A percentile compares a stretch with the other conserved stretches of the same genome.
These are phyloP conservation scores for Dasyurus viverrinus DNA, from an alignment of 2,113 vertebrate species.

Conservation along the genomic window DNA sequence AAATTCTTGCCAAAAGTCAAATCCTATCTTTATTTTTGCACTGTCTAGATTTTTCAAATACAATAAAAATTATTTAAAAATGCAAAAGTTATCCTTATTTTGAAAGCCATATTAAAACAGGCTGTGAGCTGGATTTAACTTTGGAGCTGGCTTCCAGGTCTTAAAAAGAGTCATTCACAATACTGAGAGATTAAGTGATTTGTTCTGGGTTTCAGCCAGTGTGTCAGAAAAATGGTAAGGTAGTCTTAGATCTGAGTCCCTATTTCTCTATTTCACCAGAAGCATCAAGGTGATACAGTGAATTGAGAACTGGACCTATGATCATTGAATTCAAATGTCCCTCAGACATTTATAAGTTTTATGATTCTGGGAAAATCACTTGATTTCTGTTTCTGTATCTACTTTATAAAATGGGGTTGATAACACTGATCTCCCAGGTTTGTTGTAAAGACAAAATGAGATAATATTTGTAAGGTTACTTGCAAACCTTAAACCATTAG, in stretches of 20 bases:
- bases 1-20: not conserved
- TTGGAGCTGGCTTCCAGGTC: not conserved
- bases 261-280: not conserved
- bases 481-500: not conserved
- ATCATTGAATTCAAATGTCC: not conserved
- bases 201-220: not conserved
- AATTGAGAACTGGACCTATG: not conserved
- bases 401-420: not conserved
- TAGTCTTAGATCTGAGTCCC: not conserved
- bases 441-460: not conserved
- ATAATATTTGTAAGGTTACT: not conserved
- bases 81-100: not conserved
- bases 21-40: not conserved
- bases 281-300: not conserved
- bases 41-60: not conserved
- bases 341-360: not conserved
- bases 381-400: not conserved
- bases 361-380: not conserved
- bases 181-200: not conserved
- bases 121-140: not conserved
- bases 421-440: not conserved
- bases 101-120: not conserved
- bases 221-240: not conserved
- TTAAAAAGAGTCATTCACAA: not conserved
- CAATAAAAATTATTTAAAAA: not conserved